These are phyloP conservation scores for Argopecten irradians DNA, from an alignment of 1,140 invertebrate genomes.

Conservation along the genomic window DNA sequence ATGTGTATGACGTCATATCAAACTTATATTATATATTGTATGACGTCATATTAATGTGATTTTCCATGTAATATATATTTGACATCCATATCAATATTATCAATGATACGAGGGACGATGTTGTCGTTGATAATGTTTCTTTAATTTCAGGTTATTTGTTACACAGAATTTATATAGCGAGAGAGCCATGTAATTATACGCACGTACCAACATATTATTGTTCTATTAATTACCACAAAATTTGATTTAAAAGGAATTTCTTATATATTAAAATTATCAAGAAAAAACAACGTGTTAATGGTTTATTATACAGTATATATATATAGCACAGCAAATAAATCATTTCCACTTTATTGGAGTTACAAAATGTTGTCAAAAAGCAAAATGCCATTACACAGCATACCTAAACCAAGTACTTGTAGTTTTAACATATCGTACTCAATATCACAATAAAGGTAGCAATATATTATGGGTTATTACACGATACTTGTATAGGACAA, in stretches of 20 bases:
- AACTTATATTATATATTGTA: background rate
- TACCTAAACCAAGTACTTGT: too few relatives aligned
- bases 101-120: background rate
- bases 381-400: too few relatives aligned
- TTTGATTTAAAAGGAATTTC: background rate
- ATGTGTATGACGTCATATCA: background rate
- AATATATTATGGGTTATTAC: too few relatives aligned
- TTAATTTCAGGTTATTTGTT: background rate
- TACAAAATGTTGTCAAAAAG: too few relatives aligned
- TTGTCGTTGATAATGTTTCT: background rate
- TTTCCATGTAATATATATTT: background rate
- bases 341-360: too few relatives aligned
- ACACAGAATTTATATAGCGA: background rate
- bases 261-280: slow-evolving; percentile 1
- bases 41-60: background rate
- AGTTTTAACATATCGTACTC: too few relatives aligned
- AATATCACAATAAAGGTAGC: too few relatives aligned
- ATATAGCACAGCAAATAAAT: too few relatives aligned
- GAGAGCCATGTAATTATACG: background rate
- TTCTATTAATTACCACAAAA: background rate
- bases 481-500: too few relatives aligned
- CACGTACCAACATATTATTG: background rate
- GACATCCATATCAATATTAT: background rate
- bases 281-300: background rate
- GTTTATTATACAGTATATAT: too few relatives aligned